Evolutionary conservation across 1,140 invertebrate species (phyloP).

Genomic region (Euwallacea similis): DNA sequence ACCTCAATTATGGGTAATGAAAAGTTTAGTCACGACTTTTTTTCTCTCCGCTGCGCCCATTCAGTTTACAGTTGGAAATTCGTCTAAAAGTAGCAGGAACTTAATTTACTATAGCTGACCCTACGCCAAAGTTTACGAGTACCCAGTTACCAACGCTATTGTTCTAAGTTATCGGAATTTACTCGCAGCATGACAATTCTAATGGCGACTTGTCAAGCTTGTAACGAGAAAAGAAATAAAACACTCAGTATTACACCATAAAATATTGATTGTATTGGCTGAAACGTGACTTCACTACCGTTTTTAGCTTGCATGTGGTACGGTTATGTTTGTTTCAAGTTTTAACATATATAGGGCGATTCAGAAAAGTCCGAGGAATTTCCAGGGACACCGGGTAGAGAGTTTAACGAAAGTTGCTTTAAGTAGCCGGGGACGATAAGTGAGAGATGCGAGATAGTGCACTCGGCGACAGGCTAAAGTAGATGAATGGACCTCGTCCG

Average conservation of each 20-base stretch:
- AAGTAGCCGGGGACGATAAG: conserved; percentile 13
- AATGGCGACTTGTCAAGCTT: conserved; percentile 30
- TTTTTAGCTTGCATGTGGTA: conserved; percentile 13
- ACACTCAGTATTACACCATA: conserved; percentile 32
- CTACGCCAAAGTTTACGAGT: conserved; percentile 15
- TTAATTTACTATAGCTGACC: conserved; percentile 9
- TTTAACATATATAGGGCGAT: no score
- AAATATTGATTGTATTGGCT: conserved; percentile 34
- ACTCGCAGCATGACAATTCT: conserved; percentile 28
- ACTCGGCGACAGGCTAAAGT: conserved; percentile 25
- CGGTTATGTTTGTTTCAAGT: neutral
- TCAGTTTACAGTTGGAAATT: no score
- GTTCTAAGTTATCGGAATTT: conserved; percentile 33
- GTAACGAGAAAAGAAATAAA: conserved; percentile 34
- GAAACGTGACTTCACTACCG: conserved; percentile 33
- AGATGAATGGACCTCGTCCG: conserved; percentile 31
- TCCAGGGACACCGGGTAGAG: neutral
- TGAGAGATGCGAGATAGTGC: conserved; percentile 26
- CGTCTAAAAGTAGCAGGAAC: neutral
- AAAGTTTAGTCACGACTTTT: conserved; percentile 2
- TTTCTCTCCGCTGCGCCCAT: neutral
- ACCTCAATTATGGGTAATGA: conserved; percentile 1
- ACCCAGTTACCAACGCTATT: conserved; percentile 14
- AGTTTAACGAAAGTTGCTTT: conserved; percentile 10
- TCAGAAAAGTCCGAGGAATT: no score